Base-by-base conservation (phyloP, 2,113 vertebrate genomes). In the Prolemur simus region DNA sequence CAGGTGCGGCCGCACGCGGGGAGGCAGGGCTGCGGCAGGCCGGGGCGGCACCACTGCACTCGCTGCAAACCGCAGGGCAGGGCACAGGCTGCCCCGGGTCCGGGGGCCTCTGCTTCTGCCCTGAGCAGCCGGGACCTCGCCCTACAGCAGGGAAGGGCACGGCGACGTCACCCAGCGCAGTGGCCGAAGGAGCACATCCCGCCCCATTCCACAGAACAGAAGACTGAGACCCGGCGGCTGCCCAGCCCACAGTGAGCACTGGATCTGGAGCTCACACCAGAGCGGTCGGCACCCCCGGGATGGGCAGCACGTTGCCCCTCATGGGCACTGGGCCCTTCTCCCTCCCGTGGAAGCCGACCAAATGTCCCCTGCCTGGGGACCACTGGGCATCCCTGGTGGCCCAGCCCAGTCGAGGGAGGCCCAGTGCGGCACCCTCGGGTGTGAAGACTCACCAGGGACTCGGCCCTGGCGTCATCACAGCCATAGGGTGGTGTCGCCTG, bases 371-470 rank as follows among this genome's bases (percentile, higher is more conserved):
- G 29, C 45, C 2, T 32, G 3, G 6, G 0, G 13, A 11, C 45
- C 39, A 18, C 21, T 0, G 0, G 27, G 3, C 18, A 0, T 2
- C 64, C 27, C 54, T 17, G 27, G 25, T 12, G n/a, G 13, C 68
- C 10, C 14, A 12, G 8, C 39, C 2, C 0, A 3, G 15, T 3
- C 5, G 32, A 5, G 32, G 39, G 37, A 8, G 32, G 39, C 18
- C 12, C 25, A 45, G 39, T 0, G 32, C 17, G 20, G 1, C 0
- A 2, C 29, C 14, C 7, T 6, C 25, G 8, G 0, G 0, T 21
- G 3, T 23, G 37, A 37, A 63, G 18, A 37, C 64, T 8, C 0
- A 29, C 3, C 25, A 60, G 4, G 4, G 10, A 63, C 58, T 4
- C 58, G 1, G n/a, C 66, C 66, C 2, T 5, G 7, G 34, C 18